Evolutionary conservation across 2,888 invertebrate species (phyloP).

Genomic region (Habroteleia sp.): DNA sequence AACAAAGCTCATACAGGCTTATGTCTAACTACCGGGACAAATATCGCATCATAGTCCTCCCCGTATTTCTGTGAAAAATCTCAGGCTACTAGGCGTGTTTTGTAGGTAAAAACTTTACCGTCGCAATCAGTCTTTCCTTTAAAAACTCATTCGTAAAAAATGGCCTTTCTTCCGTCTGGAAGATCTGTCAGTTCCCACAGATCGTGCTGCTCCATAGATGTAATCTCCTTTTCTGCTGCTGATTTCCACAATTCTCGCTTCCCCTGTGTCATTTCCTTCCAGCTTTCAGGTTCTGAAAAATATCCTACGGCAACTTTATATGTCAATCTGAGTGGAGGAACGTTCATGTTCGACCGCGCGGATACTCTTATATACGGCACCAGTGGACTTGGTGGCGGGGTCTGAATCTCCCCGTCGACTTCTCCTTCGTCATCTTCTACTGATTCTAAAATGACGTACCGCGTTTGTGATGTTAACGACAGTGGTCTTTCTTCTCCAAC

Average conservation of each 20-base stretch:
- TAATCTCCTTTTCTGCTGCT: constrained; percentile 66
- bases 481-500: no score
- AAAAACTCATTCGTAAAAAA: constrained; percentile 69
- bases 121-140: constrained; percentile 55
- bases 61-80: constrained; percentile 67
- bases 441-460: no score
- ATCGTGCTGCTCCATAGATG: constrained; percentile 57
- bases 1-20: constrained; percentile 65
- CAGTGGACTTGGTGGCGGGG: neutral
- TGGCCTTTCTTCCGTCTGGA: constrained; percentile 49
- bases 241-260: constrained; percentile 36
- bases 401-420: constrained; percentile 4
- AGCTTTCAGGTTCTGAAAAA: constrained; percentile 37
- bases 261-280: constrained; percentile 20
- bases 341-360: neutral
- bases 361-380: constrained; percentile 14
- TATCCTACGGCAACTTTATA: constrained; percentile 12
- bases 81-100: constrained; percentile 67
- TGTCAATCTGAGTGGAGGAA: constrained; percentile 11
- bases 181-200: constrained; percentile 65
- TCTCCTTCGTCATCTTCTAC: no score
- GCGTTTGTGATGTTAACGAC: no score
- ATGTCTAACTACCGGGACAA: constrained; percentile 68
- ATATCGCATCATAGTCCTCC: constrained; percentile 67
- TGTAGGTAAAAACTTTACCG: constrained; percentile 58